Conservation (phyloP, 2,888 invertebrate species). For the Lampropteryx suffumata region DNA sequence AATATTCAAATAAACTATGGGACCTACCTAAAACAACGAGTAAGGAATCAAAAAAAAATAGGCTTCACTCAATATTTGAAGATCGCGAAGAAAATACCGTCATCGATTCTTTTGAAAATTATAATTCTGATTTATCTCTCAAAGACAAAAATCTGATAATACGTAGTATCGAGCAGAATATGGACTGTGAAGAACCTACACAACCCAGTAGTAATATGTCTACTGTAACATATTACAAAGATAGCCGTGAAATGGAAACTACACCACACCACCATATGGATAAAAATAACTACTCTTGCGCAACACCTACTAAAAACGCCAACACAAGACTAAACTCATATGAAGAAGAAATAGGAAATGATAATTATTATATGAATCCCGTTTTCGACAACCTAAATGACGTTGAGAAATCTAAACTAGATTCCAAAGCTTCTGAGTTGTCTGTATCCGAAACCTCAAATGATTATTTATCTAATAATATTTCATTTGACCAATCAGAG, state of each 20-base stretch:
- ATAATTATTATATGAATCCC: background rate
- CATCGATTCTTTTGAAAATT: background rate
- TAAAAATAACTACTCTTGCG: background rate
- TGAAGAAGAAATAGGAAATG: background rate
- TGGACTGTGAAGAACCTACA: background rate
- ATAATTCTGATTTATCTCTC: conserved; percentile 1
- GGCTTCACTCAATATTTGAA: background rate
- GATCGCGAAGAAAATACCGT: background rate
- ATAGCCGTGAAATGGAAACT: background rate
- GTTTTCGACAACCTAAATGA: background rate
- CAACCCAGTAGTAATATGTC: background rate
- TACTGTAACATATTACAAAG: background rate
- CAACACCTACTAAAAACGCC: background rate
- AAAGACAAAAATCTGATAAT: background rate
- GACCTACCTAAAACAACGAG: background rate
- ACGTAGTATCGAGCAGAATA: background rate
- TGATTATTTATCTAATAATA: background rate
- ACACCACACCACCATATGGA: background rate
- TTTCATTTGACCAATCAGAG: background rate
- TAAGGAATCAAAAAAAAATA: background rate
- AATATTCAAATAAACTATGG: no score
- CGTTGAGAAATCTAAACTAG: background rate
- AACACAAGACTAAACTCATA: background rate
- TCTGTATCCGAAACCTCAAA: background rate
- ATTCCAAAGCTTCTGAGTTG: background rate